Base-by-base conservation (phyloP, 2,888 invertebrate species). In the Limnephilus lunatus region DNA sequence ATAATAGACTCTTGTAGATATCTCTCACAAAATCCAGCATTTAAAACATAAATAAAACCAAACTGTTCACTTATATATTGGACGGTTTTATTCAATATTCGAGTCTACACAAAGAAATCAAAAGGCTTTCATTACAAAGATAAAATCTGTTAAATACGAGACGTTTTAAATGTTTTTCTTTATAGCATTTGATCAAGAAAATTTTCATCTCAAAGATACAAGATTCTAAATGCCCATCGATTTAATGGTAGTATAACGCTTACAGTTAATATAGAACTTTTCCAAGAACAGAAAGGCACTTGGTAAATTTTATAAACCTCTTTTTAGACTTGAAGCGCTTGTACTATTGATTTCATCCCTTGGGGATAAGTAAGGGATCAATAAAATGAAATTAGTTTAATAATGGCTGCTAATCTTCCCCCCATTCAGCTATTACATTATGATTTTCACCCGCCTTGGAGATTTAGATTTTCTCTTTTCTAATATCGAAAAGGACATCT, bases 301-400 rank as follows among this genome's bases (percentile, higher is more conserved):
- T 35, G n/a, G 82, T 90, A 90, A 88, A 91, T 87, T 80, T 80
- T 39, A 81, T 85, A 85, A 15, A 82, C 9, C 68, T 68, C 68
- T 68, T 68, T n/a, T 68, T 68, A 25, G 25, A n/a, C 68, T n/a
- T 68, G 25, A 68, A 68, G 68, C 25, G 5, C 68, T 68, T 68
- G 25, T n/a, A 68, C 30, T 68, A 68, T 68, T 68, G 68, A 68
- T 68, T 86, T 86, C 86, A 14, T 25, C 30, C 86, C 90, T 86
- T 81, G 83, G 91, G n/a, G 91, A 86, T 39, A 86, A 90, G 31
- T 87, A 90, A 89, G 32, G 90, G 68, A 90, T 53, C 92, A 90
- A 93, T 92, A 93, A 93, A 93, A 85, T 88, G 89, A 93, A 93
- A 93, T 93, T 93, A 93, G 93, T 92, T 92, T 89, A 82, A 92